Percentiles rank a stretch among this genome's conserved stretches.
Conservation (phyloP, 2,888 invertebrate genomes). For the Eupithecia dodoneata region DNA sequence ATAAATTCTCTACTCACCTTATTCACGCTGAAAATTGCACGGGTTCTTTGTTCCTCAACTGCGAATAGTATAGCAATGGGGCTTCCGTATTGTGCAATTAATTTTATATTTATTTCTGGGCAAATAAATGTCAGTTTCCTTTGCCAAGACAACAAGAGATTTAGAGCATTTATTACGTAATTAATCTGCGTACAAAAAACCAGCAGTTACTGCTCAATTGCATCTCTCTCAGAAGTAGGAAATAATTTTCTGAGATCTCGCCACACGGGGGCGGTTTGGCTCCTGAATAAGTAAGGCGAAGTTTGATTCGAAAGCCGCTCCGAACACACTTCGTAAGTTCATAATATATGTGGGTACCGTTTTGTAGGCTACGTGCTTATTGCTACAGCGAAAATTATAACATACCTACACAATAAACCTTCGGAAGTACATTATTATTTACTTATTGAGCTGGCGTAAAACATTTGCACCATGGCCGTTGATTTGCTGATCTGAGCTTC, state of each 20-base stretch:
- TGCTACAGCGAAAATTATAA: constrained; percentile 42
- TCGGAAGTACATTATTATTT: constrained; percentile 36
- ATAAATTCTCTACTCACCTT: no score
- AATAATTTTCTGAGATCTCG: background rate
- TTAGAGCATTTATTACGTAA: no score
- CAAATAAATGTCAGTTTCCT: background rate
- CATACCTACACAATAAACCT: constrained; percentile 29
- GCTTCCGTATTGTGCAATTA: no score
- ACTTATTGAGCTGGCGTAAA: constrained; percentile 27
- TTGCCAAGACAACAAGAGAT: background rate
- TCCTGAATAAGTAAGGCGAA: constrained; percentile 51
- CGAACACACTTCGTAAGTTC: constrained; percentile 34
- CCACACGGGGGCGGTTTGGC: constrained; percentile 4
- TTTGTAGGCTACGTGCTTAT: constrained; percentile 46
- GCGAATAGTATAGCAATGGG: no score
- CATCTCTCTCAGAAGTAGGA: background rate
- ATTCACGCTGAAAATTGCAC: no score
- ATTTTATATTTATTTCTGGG: no score
- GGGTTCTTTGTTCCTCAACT: no score
- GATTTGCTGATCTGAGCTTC: background rate
- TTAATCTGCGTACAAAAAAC: background rate
- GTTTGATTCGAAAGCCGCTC: constrained; percentile 36
- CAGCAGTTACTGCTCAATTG: background rate
- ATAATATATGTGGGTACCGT: constrained; percentile 36
- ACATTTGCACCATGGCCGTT: constrained; percentile 12